Percentiles rank a stretch among this genome's conserved stretches.
Conservation (phyloP, 2,888 invertebrate species). For the Tiliacea citrago region DNA sequence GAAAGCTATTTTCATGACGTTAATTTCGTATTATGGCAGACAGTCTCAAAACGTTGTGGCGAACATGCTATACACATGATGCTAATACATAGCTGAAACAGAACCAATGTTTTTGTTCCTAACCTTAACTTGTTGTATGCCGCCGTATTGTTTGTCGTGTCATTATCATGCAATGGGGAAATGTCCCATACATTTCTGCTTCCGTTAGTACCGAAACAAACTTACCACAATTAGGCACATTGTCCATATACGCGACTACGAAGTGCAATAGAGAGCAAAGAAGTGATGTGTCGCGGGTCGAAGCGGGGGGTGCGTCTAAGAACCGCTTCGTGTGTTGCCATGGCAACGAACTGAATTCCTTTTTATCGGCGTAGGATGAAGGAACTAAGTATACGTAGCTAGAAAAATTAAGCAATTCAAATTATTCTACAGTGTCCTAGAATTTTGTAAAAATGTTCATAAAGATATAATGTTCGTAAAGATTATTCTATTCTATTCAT, state of each 20-base stretch:
- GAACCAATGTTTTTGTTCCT: background rate
- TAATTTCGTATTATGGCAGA: background rate
- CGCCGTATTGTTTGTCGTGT: background rate
- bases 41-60: background rate
- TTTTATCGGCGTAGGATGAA: constrained; percentile 72
- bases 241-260: constrained; percentile 81
- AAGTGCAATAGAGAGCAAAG: constrained; percentile 87
- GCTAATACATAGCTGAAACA: background rate
- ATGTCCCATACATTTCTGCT: background rate
- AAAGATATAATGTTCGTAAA: background rate
- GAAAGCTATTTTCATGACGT: background rate
- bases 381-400: constrained; percentile 86
- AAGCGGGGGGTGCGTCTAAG: constrained; percentile 92
- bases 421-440: background rate
- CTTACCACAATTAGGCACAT: constrained; percentile 78
- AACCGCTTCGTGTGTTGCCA: constrained; percentile 92
- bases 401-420: constrained; percentile 30
- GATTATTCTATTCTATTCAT: too few species aligned
- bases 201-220: constrained; percentile 1
- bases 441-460: background rate
- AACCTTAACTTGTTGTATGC: background rate
- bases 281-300: constrained; percentile 91
- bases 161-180: background rate
- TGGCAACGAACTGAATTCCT: constrained; percentile 86
- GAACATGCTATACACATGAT: too few species aligned